phyloP scores from a whole-genome alignment of 2,797 vertebrate genomes.

The Delichon dasypus region DNA sequence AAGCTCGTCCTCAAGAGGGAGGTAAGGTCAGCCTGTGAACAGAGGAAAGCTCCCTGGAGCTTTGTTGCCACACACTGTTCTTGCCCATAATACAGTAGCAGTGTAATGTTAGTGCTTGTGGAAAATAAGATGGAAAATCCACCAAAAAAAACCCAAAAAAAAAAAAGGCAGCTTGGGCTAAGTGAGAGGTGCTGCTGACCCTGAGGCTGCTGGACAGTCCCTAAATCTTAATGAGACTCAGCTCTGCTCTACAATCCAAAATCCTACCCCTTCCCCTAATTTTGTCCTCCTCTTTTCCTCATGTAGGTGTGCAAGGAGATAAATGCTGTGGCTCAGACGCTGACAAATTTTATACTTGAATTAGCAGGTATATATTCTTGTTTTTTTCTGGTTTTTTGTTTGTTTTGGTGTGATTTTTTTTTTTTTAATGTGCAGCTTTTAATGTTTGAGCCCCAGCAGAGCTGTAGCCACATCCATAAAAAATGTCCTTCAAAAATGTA shows the following conservation, averaged over 20 bases:
- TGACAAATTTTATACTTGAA: conserved; percentile 84
- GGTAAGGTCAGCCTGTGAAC: conserved; percentile 72
- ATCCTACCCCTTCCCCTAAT: neutral
- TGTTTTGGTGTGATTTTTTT: too few relatives aligned
- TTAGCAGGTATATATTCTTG: conserved; percentile 77
- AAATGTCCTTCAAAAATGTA: conserved; percentile 64
- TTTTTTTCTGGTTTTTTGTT: neutral
- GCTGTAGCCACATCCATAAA: neutral
- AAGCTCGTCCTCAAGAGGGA: conserved; percentile 85
- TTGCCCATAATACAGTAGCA: neutral
- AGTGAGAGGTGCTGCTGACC: neutral
- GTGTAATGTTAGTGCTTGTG: neutral
- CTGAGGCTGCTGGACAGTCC: neutral
- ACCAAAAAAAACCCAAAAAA: neutral
- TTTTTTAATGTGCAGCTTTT: neutral
- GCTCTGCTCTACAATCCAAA: neutral
- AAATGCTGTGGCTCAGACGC: conserved; percentile 79
- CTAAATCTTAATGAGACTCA: neutral
- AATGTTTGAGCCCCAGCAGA: neutral
- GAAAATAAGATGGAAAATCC: neutral
- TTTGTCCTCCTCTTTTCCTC: neutral
- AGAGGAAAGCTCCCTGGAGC: neutral
- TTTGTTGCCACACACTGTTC: neutral
- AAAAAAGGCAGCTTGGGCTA: neutral
- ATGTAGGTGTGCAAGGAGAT: conserved; percentile 89